These are phyloP conservation scores for Pteria penguin DNA, from an alignment of 2,888 invertebrate genomes.

Conservation along the genomic window DNA sequence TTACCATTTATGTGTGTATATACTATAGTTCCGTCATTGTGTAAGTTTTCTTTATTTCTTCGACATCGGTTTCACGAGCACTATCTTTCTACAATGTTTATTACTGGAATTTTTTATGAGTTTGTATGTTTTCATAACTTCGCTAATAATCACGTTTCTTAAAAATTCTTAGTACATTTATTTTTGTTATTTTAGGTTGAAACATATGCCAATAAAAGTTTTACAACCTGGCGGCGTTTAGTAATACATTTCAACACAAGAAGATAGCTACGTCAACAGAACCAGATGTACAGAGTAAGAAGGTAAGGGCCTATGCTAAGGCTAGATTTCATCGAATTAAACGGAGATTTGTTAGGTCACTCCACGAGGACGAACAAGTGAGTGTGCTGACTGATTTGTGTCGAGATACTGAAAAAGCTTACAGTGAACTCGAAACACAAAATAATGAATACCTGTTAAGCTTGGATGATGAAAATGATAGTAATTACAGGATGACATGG, in stretches of 20 bases:
- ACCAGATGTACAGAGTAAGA: not conserved
- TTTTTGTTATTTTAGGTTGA: not conserved
- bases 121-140: too few relatives aligned
- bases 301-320: not conserved
- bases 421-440: not conserved
- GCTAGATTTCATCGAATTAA: constrained; percentile 4
- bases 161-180: not conserved
- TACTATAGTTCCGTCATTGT: not conserved
- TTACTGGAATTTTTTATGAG: not conserved
- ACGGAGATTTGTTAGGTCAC: not conserved
- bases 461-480: constrained; percentile 1
- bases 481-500: not conserved
- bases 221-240: not conserved
- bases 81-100: not conserved
- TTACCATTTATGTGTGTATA: not conserved
- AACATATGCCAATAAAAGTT: not conserved
- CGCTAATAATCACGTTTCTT: not conserved
- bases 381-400: not conserved
- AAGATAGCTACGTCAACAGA: not conserved
- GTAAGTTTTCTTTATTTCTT: not conserved
- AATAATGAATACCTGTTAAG: not conserved
- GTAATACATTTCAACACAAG: constrained; percentile 10
- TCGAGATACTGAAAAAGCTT: not conserved
- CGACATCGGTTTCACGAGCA: not conserved
- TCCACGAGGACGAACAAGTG: not conserved